Base-by-base conservation (phyloP, 2,888 invertebrate genomes). In the Parnassius orleans region DNA sequence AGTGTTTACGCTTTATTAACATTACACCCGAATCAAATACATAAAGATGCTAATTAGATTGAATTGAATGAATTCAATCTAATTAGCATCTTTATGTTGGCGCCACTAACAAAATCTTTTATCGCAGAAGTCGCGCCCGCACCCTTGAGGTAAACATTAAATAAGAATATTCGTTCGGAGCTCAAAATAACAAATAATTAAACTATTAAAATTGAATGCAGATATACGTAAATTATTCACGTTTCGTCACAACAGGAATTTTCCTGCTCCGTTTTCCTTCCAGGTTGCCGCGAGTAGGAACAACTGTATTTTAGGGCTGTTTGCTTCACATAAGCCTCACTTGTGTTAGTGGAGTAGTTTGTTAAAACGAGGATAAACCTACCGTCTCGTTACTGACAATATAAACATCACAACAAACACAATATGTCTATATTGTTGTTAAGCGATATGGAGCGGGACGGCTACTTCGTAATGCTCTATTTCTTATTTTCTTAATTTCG, bases 341-440 rank as follows among this genome's bases (percentile, higher is more conserved):
- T 63, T 58, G 56, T 51, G 54, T 59, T 56, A 15, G 59, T 56
- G 51, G n/a, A 59, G 59, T 48, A 41, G 59, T 63, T 56, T 55
- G 52, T 50, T 53, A 54, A 42, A 15, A 62, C 57, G 48, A 57
- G 61, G 52, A 57, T 46, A 53, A 47, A 61, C 56, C 56, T 52
- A 47, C 53, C 41, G 61, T 57, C 46, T 56, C 44, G 44, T 57
- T 15, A 10, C 53, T 48, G 52, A 15, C 43, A 46, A 57, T 44
- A 41, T 46, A 55, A 12, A 47, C 61, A 52, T 57, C 57, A 61
- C 47, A 44, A 42, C 14, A 42, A 42, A 42, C 15, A 42, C 19
- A n/a, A 19, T 42, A 19, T 47, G 53, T 24, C 42, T 51, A 47
- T 44, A n/a, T 46, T 5, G 9, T 15, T 60, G 33, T 54, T 43